Evolutionary conservation across 2,888 invertebrate species (phyloP).

Genomic region (Xestia rhomboidea): DNA sequence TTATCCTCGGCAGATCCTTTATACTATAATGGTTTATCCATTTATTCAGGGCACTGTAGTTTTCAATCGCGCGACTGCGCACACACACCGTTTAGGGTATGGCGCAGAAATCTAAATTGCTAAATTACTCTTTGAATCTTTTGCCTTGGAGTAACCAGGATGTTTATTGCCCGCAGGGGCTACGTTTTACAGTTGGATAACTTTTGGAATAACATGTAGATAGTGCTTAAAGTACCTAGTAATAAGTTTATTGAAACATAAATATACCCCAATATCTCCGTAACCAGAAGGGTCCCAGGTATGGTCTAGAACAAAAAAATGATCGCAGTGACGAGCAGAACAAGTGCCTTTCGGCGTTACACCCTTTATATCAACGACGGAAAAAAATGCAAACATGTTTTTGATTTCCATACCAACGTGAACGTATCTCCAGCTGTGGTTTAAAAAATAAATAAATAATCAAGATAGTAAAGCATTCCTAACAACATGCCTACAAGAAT

Average conservation of each 20-base stretch:
- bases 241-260: background rate
- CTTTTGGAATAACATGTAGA: background rate
- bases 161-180: background rate
- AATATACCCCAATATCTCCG: too few relatives aligned
- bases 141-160: constrained; percentile 7
- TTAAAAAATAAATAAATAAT: constrained; percentile 36
- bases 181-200: background rate
- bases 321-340: too few relatives aligned
- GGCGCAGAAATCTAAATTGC: constrained; percentile 46
- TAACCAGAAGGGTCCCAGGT: too few relatives aligned
- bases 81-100: constrained; percentile 51
- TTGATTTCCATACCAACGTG: constrained; percentile 20
- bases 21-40: constrained; percentile 57
- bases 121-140: constrained; percentile 24
- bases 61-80: constrained; percentile 50
- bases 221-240: background rate
- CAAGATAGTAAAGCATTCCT: constrained; percentile 48
- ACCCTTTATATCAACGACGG: constrained; percentile 8
- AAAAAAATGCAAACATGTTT: constrained; percentile 17
- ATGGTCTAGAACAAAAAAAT: too few relatives aligned
- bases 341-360: too few relatives aligned
- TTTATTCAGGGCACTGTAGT: constrained; percentile 57
- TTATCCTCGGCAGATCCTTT: constrained; percentile 58
- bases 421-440: constrained; percentile 2
- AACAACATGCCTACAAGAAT: constrained; percentile 44